phyloP scores from a whole-genome alignment of 2,888 invertebrate genomes.

The Heteropelma amictum region DNA sequence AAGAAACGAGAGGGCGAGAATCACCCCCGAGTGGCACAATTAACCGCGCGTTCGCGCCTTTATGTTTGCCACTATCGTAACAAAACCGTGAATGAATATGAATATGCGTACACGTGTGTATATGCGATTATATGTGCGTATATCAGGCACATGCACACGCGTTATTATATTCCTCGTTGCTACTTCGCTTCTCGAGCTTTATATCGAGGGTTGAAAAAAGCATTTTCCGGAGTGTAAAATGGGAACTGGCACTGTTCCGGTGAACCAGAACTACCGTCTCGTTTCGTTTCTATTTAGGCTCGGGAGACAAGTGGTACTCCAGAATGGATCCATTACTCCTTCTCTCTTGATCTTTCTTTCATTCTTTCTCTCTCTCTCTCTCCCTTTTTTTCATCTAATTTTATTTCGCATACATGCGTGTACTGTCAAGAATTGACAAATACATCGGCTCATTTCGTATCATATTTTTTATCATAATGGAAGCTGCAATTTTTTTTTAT shows the following conservation, averaged over 20 bases:
- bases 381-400: no score
- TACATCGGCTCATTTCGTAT: no score
- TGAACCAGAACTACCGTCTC: background rate
- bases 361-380: constrained; percentile 20
- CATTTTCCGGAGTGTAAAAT: constrained; percentile 13
- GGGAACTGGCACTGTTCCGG: constrained; percentile 5
- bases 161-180: background rate
- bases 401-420: no score
- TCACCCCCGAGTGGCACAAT: constrained; percentile 4
- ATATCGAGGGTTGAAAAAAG: constrained; percentile 9
- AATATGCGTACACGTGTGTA: background rate
- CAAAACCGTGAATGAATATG: background rate
- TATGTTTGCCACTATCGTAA: background rate
- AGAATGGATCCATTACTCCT: constrained; percentile 75
- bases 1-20: constrained; percentile 10
- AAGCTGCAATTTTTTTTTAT: no score
- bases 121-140: background rate
- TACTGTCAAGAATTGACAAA: no score
- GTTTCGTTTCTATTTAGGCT: background rate
- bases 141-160: no score
- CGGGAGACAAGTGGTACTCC: constrained; percentile 58
- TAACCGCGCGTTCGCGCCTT: background rate
- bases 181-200: background rate
- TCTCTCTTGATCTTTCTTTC: constrained; percentile 57
- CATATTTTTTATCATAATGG: no score